Evolutionary conservation across 1,140 invertebrate species (phyloP), one percentile per base, ranked within the genome.

Genomic region (Hyles euphorbiae): DNA sequence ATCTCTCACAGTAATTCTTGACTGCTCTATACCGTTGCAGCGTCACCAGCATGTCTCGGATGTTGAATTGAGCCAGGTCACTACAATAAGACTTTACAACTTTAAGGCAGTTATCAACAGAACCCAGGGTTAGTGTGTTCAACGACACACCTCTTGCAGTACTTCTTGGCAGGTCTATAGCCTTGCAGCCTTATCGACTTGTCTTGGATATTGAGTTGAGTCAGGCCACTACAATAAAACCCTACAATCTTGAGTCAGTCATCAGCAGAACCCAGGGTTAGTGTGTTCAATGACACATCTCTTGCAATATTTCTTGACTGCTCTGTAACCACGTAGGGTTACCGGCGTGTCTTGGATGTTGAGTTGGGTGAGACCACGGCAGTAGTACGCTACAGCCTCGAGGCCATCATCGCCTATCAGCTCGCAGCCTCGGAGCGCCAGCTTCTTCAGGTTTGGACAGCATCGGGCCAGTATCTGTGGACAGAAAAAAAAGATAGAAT

Each of bases 81-180:
- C 95, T 91, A 68, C 96, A 97, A 69, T 96, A 96, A 76, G 95
- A 95, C 1, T 96, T 96, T 1, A 98, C 92, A 50, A 93, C 93
- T 78, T 97, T 95, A 0, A 98, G 91, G 0, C 97, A 22, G 1
- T 22, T 22, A 22, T 88, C 74, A 96, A 87, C 93, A 97, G 83
- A 98, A 97, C 33, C 95, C 96, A 49, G 96, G 96, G 89, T 98
- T 98, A 0, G 96, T 98, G 74, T 98, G 96, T 83, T 98, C 96
- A 67, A 98, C 98, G 56, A 98, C 94, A 83, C 96, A 98, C 65
- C 95, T 88, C 72, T 96, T 95, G 81, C 96, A 98, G 77, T 96
- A 97, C 74, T 95, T 96, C 79, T 97, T 97, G 11, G 98, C 96
- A 2, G 95, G 95, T 68, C 95, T 90, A 81, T 97, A 98, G 0